Evolutionary conservation across 2,888 invertebrate species (phyloP).

Genomic region (Morpho achilles): DNA sequence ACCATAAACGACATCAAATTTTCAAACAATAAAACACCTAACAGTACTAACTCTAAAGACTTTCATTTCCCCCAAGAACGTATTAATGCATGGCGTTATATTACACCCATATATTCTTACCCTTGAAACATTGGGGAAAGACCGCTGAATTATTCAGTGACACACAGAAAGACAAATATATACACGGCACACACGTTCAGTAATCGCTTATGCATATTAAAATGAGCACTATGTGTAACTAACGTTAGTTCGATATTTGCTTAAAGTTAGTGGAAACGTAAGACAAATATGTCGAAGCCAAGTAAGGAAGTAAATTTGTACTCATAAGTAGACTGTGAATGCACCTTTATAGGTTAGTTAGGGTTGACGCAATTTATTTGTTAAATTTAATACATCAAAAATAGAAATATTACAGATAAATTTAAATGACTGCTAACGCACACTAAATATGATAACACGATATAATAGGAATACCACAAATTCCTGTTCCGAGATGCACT

Average conservation of each 20-base stretch:
- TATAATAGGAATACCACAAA: too few species aligned
- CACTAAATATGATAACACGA: too few species aligned
- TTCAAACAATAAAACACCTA: slow-evolving; percentile 6
- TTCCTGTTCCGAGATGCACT: too few species aligned
- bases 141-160: slow-evolving; percentile 77
- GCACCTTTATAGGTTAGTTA: slow-evolving; percentile 59
- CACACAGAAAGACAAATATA: slow-evolving; percentile 75
- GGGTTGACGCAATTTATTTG: slow-evolving; percentile 40
- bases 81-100: slow-evolving; percentile 34
- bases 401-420: too few species aligned
- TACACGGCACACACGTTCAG: slow-evolving; percentile 58
- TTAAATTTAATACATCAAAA: background rate
- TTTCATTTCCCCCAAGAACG: slow-evolving; percentile 19
- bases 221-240: slow-evolving; percentile 48
- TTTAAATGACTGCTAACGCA: background rate
- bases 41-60: slow-evolving; percentile 7
- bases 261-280: slow-evolving; percentile 58
- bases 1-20: background rate
- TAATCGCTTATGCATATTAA: slow-evolving; percentile 46
- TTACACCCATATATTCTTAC: slow-evolving; percentile 68
- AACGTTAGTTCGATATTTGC: slow-evolving; percentile 59
- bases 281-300: slow-evolving; percentile 71
- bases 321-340: slow-evolving; percentile 67
- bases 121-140: slow-evolving; percentile 74
- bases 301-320: slow-evolving; percentile 68